These are phyloP conservation scores for Hermaeophaga mercurialis DNA, from an alignment of 2,888 invertebrate species.

Conservation along the genomic window DNA sequence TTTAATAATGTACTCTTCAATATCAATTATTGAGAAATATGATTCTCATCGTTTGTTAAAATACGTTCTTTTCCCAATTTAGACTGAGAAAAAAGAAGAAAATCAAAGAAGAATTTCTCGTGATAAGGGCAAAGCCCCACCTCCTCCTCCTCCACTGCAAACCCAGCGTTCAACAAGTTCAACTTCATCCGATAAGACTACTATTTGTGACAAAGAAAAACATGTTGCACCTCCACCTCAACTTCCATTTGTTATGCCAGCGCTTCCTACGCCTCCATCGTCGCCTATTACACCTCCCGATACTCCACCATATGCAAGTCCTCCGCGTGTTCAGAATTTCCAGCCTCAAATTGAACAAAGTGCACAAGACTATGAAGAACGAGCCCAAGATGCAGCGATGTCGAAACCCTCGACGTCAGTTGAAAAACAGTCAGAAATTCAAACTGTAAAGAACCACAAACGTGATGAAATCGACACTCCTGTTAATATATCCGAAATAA, in stretches of 20 bases:
- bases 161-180: conserved; percentile 42
- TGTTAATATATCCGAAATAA: conserved; percentile 42
- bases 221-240: conserved; percentile 32
- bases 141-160: conserved; percentile 52
- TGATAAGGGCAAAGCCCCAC: conserved; percentile 55
- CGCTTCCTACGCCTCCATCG: conserved; percentile 47
- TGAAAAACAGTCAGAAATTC: neutral
- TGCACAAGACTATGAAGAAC: neutral
- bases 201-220: conserved; percentile 28
- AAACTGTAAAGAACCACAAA: neutral
- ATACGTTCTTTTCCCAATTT: conserved; percentile 27
- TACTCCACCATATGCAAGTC: conserved; percentile 48
- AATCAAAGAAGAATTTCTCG: conserved; percentile 62
- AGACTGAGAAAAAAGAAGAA: conserved; percentile 73
- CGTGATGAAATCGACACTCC: conserved; percentile 41
- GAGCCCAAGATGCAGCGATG: conserved; percentile 1
- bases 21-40: neutral
- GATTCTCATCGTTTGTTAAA: too few relatives aligned
- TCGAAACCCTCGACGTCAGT: neutral
- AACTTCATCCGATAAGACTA: conserved; percentile 28
- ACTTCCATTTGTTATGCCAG: conserved; percentile 31
- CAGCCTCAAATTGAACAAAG: conserved; percentile 1
- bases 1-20: neutral
- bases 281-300: conserved; percentile 54
- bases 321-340: conserved; percentile 5